Evolutionary conservation across 2,113 vertebrate genomes (phyloP).

Genomic region (Tonatia bakeri): DNA sequence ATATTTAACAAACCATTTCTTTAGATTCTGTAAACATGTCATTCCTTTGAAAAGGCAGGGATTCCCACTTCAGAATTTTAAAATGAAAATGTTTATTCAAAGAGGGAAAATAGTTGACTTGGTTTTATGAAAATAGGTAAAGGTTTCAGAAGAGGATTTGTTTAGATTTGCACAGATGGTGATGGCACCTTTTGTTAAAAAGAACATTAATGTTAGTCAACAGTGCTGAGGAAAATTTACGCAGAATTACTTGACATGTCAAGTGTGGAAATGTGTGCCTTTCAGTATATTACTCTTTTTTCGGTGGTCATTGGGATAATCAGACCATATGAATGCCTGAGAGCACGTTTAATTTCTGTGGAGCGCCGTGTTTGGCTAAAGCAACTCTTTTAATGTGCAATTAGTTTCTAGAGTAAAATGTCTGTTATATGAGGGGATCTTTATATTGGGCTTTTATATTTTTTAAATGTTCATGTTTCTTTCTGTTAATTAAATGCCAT

Average conservation of each 20-base stretch:
- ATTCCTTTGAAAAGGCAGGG: conserved; percentile 82
- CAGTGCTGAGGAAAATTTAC: conserved; percentile 70
- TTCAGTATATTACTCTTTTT: conserved; percentile 73
- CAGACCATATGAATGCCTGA: conserved; percentile 48
- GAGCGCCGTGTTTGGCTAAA: conserved; percentile 73
- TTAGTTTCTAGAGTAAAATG: conserved; percentile 77
- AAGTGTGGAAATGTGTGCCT: conserved; percentile 78
- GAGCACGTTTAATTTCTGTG: conserved; percentile 69
- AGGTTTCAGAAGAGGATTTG: conserved; percentile 78
- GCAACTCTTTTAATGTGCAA: conserved; percentile 67
- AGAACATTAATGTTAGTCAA: conserved; percentile 53
- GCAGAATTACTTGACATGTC: conserved; percentile 59
- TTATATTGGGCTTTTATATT: conserved; percentile 83
- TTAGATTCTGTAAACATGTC: conserved; percentile 77
- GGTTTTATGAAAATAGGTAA: conserved; percentile 82
- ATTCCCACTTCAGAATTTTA: conserved; percentile 72
- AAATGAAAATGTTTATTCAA: conserved; percentile 60
- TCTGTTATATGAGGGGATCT: conserved; percentile 75
- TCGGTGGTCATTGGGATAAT: conserved; percentile 63
- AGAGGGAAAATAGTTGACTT: conserved; percentile 79
- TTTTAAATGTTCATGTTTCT: conserved; percentile 77
- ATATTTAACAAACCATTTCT: conserved; percentile 80
- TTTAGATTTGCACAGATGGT: conserved; percentile 82
- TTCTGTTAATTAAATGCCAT: conserved; percentile 68
- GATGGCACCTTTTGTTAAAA: conserved; percentile 78